Conservation (phyloP, 2,888 invertebrate species). For the Steinernema scapterisci region DNA sequence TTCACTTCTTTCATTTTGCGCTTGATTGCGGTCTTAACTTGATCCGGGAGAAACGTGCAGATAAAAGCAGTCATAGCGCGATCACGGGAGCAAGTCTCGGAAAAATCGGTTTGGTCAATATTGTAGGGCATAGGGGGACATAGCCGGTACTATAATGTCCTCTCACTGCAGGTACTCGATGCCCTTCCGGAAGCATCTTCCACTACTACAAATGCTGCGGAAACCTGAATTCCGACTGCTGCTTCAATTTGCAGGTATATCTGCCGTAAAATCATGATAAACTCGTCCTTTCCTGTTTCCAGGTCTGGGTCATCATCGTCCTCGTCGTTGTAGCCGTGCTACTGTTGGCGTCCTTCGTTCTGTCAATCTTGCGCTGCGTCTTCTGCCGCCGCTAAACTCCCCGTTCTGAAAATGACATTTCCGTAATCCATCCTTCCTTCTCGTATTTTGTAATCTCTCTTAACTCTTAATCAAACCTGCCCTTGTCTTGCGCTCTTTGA, state of each 20-base stretch:
- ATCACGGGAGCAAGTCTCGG: too few species aligned
- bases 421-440: not conserved
- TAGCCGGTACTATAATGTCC: too few species aligned
- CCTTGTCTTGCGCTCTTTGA: not conserved
- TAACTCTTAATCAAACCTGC: not conserved
- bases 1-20: too few species aligned
- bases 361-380: constrained; percentile 50
- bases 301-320: constrained; percentile 60
- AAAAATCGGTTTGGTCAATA: too few species aligned
- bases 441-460: not conserved
- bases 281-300: not conserved
- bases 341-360: constrained; percentile 54
- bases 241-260: constrained; percentile 58
- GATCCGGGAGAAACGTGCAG: too few species aligned
- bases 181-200: constrained; percentile 58
- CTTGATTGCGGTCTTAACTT: too few species aligned
- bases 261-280: not conserved
- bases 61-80: too few species aligned
- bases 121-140: too few species aligned
- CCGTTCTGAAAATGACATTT: not conserved
- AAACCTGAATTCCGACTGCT: constrained; percentile 60
- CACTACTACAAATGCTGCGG: constrained; percentile 66
- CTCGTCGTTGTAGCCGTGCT: constrained; percentile 59
- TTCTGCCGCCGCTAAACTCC: constrained; percentile 53
- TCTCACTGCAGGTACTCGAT: constrained; percentile 37